These are phyloP conservation scores for Chalcis sispes DNA, from an alignment of 2,888 invertebrate species.

Conservation along the genomic window DNA sequence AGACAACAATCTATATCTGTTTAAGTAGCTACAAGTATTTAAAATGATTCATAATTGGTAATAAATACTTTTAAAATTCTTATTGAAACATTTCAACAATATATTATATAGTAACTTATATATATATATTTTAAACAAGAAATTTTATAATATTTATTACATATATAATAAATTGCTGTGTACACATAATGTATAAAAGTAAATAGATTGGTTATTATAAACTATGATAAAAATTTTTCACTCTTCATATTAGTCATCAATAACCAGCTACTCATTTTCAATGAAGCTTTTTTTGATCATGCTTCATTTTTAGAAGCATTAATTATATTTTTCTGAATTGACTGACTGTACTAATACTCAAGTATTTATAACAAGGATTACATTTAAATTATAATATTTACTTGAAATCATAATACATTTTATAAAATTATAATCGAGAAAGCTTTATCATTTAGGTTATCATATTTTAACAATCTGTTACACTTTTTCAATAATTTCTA, in stretches of 20 bases:
- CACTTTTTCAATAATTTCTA: too few species aligned
- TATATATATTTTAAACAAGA: neutral
- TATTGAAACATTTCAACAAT: constrained; percentile 1
- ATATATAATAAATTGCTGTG: neutral
- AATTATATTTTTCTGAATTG: constrained; percentile 19
- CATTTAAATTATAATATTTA: neutral
- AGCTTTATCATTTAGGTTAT: constrained; percentile 11
- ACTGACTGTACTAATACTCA: neutral
- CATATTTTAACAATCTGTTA: constrained; percentile 3
- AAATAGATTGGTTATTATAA: neutral
- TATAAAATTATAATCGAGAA: neutral
- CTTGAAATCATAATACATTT: neutral
- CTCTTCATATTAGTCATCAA: constrained; percentile 54
- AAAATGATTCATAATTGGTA: constrained; percentile 40
- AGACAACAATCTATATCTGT: constrained; percentile 16
- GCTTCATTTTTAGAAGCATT: constrained; percentile 22
- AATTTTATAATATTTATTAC: neutral
- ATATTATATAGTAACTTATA: neutral
- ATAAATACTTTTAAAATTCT: constrained; percentile 27
- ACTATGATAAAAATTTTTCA: constrained; percentile 6
- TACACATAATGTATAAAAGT: neutral
- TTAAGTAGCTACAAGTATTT: constrained; percentile 27
- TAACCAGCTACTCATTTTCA: constrained; percentile 44
- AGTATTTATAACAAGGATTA: neutral
- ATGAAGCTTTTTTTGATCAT: constrained; percentile 28